Percentiles rank a stretch among this genome's conserved stretches.
These are phyloP conservation scores for Sebastes wilsoni DNA, from an alignment of 2,797 vertebrate species.

Conservation along the genomic window DNA sequence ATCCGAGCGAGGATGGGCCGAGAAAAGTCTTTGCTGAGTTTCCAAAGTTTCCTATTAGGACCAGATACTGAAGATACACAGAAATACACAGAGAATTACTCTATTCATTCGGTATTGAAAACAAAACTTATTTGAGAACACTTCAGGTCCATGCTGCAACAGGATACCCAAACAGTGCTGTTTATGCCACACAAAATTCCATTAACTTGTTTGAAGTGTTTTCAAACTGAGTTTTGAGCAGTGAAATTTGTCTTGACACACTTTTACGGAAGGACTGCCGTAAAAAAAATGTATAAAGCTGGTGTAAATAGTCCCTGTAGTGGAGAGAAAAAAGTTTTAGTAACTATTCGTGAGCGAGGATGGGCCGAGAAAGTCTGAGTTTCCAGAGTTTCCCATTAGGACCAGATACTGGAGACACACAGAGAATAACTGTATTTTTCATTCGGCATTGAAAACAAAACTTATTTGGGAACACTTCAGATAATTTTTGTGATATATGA, in stretches of 20 bases:
- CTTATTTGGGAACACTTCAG: neutral
- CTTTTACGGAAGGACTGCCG: constrained; percentile 24
- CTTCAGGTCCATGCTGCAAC: neutral
- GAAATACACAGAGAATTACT: neutral
- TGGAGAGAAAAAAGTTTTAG: neutral
- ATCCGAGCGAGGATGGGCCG: constrained; percentile 17
- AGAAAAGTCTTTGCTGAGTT: constrained; percentile 12
- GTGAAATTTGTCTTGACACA: neutral
- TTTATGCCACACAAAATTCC: neutral
- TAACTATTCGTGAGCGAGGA: constrained; percentile 13
- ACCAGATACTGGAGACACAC: neutral
- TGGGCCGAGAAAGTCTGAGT: constrained; percentile 18
- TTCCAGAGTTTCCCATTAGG: too few species aligned
- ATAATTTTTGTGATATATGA: neutral
- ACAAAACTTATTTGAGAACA: neutral
- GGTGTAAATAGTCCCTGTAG: constrained; percentile 25
- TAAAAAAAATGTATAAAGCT: constrained; percentile 47
- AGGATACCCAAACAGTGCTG: neutral
- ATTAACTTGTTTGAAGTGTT: neutral
- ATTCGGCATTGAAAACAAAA: neutral
- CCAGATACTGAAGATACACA: neutral
- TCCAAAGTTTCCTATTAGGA: too few species aligned
- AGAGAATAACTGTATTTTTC: neutral
- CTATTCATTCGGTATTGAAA: neutral
- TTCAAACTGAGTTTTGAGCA: neutral